A percentile compares a stretch with the other conserved stretches of the same genome.
These are phyloP conservation scores for Zoanthus sansibaricus DNA, from an alignment of 92 coral and sea anemone genomes.

Conservation along the genomic window DNA sequence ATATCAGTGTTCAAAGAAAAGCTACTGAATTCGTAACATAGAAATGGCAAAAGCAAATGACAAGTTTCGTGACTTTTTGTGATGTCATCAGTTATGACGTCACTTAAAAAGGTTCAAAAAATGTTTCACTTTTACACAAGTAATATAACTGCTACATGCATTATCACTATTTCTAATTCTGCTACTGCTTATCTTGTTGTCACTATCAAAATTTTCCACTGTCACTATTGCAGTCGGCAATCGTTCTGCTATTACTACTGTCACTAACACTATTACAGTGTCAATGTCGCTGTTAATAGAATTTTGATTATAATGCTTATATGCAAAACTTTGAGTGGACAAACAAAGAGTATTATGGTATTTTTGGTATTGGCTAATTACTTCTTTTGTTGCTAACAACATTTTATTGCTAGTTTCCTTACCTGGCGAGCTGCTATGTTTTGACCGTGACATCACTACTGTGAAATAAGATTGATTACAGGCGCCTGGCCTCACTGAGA, in stretches of 20 bases:
- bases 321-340: neutral
- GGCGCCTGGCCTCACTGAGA: slow-evolving; percentile 83
- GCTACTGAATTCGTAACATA: too few relatives aligned
- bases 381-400: too few relatives aligned
- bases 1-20: too few relatives aligned
- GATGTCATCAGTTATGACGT: too few relatives aligned
- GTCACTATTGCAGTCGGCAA: neutral
- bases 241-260: neutral
- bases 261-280: neutral
- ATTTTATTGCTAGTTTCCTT: neutral
- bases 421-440: slow-evolving; percentile 68
- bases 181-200: too few relatives aligned
- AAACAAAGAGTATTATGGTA: too few relatives aligned
- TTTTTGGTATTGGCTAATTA: neutral
- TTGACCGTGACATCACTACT: slow-evolving; percentile 61
- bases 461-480: slow-evolving; percentile 81
- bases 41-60: too few relatives aligned
- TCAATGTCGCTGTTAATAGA: neutral
- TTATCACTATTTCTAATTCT: too few relatives aligned
- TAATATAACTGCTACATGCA: neutral
- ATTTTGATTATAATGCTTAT: neutral
- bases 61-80: too few relatives aligned
- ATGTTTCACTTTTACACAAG: too few relatives aligned
- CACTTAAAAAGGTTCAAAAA: too few relatives aligned
- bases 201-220: neutral